Base-by-base conservation (phyloP, 2,888 invertebrate species). In the Prosapia bicincta region DNA sequence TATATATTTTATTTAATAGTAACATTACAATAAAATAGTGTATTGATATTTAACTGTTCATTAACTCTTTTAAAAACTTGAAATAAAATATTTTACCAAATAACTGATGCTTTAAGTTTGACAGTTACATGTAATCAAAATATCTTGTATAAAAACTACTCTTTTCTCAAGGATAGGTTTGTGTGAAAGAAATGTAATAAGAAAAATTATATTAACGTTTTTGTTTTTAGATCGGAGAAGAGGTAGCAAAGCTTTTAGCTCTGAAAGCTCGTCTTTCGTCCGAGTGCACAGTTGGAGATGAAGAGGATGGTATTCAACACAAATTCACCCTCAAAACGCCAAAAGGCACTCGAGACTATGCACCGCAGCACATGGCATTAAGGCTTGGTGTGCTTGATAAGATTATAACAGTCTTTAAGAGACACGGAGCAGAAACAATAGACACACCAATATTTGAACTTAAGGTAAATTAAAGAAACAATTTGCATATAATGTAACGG, bases 361-460 rank as follows among this genome's bases (percentile, higher is more conserved):
- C 90, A 77, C 97, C 99, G 0, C 92, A 94, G 81, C 97, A 98
- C 86, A 99, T 98, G 98, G 92, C 95, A 0, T 88, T 99, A 77
- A 89, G 99, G 30, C 92, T 95, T 82, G 88, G 89, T 77, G 95
- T 97, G 0, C 87, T 99, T 80, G 90, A 93, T 78, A 96, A 94
- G 85, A 95, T 99, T 79, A 89, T 94, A 25, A 85, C 89, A 3
- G 93, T 97, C 75, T 99, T 99, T 84, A 97, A 98, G 84, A 93
- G 92, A 79, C 99, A 99, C 83, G 99, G 99, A 54, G 99, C 98
- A 23, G 97, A 97, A 84, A 96, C 97, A 24, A 98, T 99, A 83
- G 99, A 99, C 83, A 99, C 99, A 26, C 99, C 99, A 66, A 95
- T 99, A 23, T 98, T 99, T 88, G 99, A 99, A 86, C 86, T 98